phyloP scores from a whole-genome alignment of 2,113 vertebrate genomes.

The Elachura formosa region DNA sequence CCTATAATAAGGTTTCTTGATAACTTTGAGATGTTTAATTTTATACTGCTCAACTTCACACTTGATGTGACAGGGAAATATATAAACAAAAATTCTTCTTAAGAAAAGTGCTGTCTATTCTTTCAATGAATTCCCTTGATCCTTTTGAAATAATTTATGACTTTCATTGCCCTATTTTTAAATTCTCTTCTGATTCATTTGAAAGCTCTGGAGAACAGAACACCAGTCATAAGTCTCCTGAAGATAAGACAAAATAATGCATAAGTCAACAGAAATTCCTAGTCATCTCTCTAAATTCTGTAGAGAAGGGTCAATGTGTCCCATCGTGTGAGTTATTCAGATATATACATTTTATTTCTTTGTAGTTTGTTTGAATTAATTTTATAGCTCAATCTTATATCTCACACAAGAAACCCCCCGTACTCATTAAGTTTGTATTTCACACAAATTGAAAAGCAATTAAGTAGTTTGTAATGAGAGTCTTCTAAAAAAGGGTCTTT shows the following conservation, averaged over 20 bases:
- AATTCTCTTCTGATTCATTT: not conserved
- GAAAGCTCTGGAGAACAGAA: not conserved
- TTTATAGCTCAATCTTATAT: not conserved
- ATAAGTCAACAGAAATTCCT: conserved; percentile 2
- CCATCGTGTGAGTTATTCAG: not conserved
- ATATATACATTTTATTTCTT: not conserved
- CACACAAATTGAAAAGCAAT: conserved; percentile 4
- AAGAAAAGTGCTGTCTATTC: not conserved
- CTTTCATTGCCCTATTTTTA: conserved; percentile 33
- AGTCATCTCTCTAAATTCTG: conserved; percentile 21
- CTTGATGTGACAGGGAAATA: not conserved
- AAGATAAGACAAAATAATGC: conserved; percentile 10
- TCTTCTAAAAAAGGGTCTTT: not conserved
- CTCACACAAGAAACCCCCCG: conserved; percentile 7
- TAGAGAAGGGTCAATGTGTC: conserved; percentile 7
- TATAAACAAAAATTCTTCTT: not conserved
- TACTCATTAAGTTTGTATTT: conserved; percentile 40
- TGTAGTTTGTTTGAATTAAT: not conserved
- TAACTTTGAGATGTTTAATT: not conserved
- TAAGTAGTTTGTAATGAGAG: not conserved
- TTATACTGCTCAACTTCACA: not conserved
- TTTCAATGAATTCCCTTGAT: conserved; percentile 39
- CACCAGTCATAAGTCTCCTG: not conserved
- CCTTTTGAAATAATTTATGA: not conserved
- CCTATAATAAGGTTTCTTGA: not conserved